Percentiles rank a stretch among this genome's conserved stretches.
Conservation (phyloP, 2,888 invertebrate species). For the Yponomeuta malinellus region DNA sequence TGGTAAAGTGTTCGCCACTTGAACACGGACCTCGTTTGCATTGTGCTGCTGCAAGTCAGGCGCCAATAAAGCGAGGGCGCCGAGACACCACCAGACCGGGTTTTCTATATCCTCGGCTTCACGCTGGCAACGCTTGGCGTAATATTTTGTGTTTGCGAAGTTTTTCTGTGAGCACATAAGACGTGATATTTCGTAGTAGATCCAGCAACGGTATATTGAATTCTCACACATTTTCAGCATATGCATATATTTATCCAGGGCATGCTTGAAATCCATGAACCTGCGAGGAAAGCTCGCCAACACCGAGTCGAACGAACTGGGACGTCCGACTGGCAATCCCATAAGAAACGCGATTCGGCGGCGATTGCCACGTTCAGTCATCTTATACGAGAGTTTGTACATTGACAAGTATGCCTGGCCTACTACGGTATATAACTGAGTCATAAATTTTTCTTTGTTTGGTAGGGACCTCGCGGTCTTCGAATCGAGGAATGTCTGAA, state of each 20-base stretch:
- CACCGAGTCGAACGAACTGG: constrained; percentile 65
- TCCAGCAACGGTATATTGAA: constrained; percentile 64
- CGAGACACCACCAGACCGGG: constrained; percentile 64
- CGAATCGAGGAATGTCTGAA: constrained; percentile 59
- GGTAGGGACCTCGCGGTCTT: constrained; percentile 60
- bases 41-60: constrained; percentile 70
- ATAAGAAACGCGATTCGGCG: constrained; percentile 65
- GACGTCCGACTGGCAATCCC: constrained; percentile 59
- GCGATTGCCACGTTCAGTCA: constrained; percentile 62
- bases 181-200: constrained; percentile 63
- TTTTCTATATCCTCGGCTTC: constrained; percentile 56
- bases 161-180: constrained; percentile 59
- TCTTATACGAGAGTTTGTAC: constrained; percentile 58
- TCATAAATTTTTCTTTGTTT: constrained; percentile 58
- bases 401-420: constrained; percentile 61
- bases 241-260: constrained; percentile 46
- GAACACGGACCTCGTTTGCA: constrained; percentile 59
- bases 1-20: constrained; percentile 61
- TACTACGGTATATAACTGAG: constrained; percentile 57
- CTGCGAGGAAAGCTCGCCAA: constrained; percentile 65
- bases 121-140: constrained; percentile 61
- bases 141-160: constrained; percentile 63
- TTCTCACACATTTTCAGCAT: constrained; percentile 67
- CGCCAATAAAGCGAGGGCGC: constrained; percentile 60
- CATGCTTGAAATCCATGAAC: constrained; percentile 56